Percentiles rank a stretch among this genome's conserved stretches.
phyloP scores from a whole-genome alignment of 2,113 vertebrate genomes.

The Aythya baeri region DNA sequence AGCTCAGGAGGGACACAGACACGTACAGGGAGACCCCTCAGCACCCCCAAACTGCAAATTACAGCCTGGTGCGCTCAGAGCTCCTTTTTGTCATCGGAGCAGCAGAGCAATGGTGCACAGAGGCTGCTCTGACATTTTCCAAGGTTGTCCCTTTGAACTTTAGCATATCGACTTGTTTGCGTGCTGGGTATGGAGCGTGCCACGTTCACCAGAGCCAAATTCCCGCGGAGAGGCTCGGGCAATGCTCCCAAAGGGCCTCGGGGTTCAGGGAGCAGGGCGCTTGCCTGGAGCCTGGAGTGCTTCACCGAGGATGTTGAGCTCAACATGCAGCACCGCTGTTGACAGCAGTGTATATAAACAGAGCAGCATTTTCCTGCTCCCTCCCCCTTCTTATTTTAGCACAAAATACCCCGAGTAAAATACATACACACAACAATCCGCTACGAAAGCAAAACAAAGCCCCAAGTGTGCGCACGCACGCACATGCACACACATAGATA shows the following conservation, averaged over 20 bases:
- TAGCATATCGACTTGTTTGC: neutral
- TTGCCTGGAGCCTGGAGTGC: neutral
- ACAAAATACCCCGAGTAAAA: conserved; percentile 58
- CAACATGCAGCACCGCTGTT: neutral
- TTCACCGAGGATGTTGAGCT: neutral
- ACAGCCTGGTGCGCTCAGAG: neutral
- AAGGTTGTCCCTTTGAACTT: conserved; percentile 21
- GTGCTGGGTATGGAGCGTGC: neutral
- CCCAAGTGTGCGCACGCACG: neutral
- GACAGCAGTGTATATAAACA: conserved; percentile 47
- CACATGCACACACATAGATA: neutral
- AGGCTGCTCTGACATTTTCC: neutral
- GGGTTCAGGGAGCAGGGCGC: neutral
- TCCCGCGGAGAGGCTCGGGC: neutral
- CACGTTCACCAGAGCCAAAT: neutral
- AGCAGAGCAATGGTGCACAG: neutral
- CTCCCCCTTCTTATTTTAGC: conserved; percentile 53
- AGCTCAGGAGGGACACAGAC: neutral
- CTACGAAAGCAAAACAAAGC: conserved; percentile 56
- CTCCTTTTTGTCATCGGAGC: neutral
- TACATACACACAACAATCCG: conserved; percentile 31
- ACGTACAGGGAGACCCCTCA: neutral
- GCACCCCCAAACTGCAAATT: neutral
- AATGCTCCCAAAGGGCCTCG: rapidly evolving
- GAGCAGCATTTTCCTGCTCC: conserved; percentile 22